Percentiles rank a stretch among this genome's conserved stretches.
Conservation (phyloP, 2,888 invertebrate genomes). For the Hirtodrosophila confusa region DNA sequence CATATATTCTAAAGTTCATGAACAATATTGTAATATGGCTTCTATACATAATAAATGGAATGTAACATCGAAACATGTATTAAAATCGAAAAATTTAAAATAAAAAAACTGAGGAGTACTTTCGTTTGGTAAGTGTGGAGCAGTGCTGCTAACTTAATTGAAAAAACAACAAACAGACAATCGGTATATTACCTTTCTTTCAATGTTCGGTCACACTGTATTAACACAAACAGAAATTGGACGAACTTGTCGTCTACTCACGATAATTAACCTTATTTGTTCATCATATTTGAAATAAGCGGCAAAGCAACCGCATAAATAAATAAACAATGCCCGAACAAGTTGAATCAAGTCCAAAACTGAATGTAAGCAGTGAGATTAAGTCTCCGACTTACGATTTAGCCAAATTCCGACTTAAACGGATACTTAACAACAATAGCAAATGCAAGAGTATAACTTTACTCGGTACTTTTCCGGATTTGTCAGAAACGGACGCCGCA, state of each 20-base stretch:
- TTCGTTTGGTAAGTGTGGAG: constrained; percentile 10
- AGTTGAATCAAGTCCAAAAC: constrained; percentile 34
- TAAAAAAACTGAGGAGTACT: background rate
- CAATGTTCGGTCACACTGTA: no score
- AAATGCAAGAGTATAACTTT: constrained; percentile 88
- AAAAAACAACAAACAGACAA: no score
- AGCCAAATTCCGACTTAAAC: constrained; percentile 88
- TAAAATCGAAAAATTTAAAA: no score
- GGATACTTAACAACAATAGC: constrained; percentile 89
- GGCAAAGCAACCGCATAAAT: background rate
- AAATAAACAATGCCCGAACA: constrained; percentile 51
- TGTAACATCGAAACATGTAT: constrained; percentile 41
- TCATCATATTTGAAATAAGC: no score
- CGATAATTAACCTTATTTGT: no score
- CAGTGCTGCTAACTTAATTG: constrained; percentile 2
- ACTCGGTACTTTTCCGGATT: constrained; percentile 87
- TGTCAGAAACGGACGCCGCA: constrained; percentile 86
- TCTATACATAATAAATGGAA: constrained; percentile 58
- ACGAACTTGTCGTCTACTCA: no score
- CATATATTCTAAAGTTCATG: constrained; percentile 57
- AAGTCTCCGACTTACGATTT: constrained; percentile 84
- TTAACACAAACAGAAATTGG: no score
- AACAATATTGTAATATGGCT: constrained; percentile 63
- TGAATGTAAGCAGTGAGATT: constrained; percentile 46
- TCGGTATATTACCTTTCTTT: no score